Evolutionary conservation across 2,888 invertebrate genomes (phyloP).

Genomic region (Tiphia femorata): DNA sequence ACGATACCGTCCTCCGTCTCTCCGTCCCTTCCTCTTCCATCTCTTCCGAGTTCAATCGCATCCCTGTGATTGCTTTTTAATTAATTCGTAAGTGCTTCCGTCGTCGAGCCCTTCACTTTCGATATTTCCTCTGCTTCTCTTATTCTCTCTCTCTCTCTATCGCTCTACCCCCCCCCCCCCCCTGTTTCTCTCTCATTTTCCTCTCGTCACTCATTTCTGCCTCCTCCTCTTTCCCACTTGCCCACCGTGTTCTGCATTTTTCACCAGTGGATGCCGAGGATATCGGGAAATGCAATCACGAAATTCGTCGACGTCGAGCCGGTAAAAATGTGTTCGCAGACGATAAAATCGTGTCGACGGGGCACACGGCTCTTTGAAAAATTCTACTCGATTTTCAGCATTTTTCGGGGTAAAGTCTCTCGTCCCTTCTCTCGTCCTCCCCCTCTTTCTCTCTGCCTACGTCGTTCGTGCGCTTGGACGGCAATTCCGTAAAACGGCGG

Average conservation of each 20-base stretch:
- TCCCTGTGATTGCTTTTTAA: not conserved
- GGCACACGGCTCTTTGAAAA: too few relatives aligned
- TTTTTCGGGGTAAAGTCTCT: too few relatives aligned
- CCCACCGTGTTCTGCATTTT: slow-evolving; percentile 8
- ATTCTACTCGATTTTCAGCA: too few relatives aligned
- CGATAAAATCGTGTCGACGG: too few relatives aligned
- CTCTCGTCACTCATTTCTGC: slow-evolving; percentile 6
- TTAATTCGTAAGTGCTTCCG: not conserved
- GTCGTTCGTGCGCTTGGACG: too few relatives aligned
- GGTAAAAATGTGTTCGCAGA: too few relatives aligned
- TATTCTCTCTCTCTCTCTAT: too few relatives aligned
- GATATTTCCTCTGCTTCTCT: not conserved
- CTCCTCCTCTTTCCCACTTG: not conserved
- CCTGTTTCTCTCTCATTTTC: not conserved
- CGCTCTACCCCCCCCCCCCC: not conserved
- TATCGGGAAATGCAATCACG: slow-evolving; percentile 22
- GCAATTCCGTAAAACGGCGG: too few relatives aligned
- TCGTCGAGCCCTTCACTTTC: not conserved
- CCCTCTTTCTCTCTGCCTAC: too few relatives aligned
- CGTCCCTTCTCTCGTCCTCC: too few relatives aligned
- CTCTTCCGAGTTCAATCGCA: not conserved
- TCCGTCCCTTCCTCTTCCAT: too few relatives aligned
- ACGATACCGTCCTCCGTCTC: too few relatives aligned
- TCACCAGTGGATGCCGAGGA: slow-evolving; percentile 1
- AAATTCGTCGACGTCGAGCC: slow-evolving; percentile 26